Evolutionary conservation across 2,797 vertebrate genomes (phyloP), one percentile per base, ranked within the genome.

Genomic region (Malacoctenus gilli): DNA sequence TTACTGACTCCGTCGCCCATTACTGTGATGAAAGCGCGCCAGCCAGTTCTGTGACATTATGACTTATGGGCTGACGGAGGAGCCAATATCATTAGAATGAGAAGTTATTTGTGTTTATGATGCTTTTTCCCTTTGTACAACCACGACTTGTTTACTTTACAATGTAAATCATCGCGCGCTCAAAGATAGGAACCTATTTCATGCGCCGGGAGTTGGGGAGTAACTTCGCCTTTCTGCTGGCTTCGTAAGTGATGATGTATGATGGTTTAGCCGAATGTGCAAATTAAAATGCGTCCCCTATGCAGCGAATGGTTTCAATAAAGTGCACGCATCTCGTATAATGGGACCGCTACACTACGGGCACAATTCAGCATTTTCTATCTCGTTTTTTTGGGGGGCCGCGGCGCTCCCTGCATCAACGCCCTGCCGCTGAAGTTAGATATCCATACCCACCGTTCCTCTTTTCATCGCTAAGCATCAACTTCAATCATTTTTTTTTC

Each of bases 281-380:
- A 56, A 53, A 68, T 71, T 61, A 61, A 68, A 49, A 46, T 20
- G 2, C 32, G 3, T 23, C 42, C 61, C n/a, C 40, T 38, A 6
- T 25, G 14, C 32, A 32, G 52, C 44, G 50, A 71, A 72, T 37
- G 48, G 19, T 68, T 59, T 59, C 38, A 25, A 37, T 31, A 49
- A 41, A 72, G 48, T n/a, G 32, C 14, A 60, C 21, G 59, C 73
- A 43, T 72, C 57, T 70, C 19, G 59, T 9, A 21, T 75, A 72
- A 71, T 61, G 59, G 71, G 62, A 76, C 16, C 34, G 3, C 25
- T 12, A 8, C 30, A 32, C 9, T 32, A 2, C 9, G 43, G 16
- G 23, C 42, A 58, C n/a, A 51, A 57, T 39, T 80, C 64, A 47
- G 68, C 79, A 65, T 47, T 76, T 77, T 75, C 36, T 32, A 40